Evolutionary conservation across 2,888 invertebrate genomes (phyloP), one percentile per base, ranked within the genome.

Genomic region (Spilosoma lubricipeda): DNA sequence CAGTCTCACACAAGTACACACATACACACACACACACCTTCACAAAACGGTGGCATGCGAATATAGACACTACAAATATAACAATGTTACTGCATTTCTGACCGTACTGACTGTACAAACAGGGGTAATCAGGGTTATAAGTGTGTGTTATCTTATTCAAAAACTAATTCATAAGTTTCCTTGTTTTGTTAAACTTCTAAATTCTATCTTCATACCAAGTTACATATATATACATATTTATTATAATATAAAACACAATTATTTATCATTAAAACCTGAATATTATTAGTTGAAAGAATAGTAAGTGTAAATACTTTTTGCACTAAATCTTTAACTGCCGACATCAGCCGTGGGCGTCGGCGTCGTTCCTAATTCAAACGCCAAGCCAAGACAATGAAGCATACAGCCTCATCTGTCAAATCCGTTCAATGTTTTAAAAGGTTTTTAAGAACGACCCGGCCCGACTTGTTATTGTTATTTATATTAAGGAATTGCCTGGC

Each of bases 401-500:
- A 85, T 83, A 86, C 88, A 86, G 87, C 88, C 90, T 91, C 93
- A 92, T 93, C 91, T 93, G 93, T 94, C 94, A 95, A 93, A 93
- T 90, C 86, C 85, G 89, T 88, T 93, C 92, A 91, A 92, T 92
- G 92, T 93, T 93, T 90, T 90, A 91, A 94, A 87, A 93, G 91
- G 91, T 91, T 90, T 90, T 90, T 88, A 89, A 90, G 88, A 86
- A 90, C 91, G 90, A 89, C 87, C 89, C 91, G 88, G 88, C 85
- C 90, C 88, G 89, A 90, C 89, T 92, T 91, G 91, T 93, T 93
- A 94, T 94, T 95, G 93, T 94, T 95, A 94, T 94, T 94, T 94
- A 94, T 93, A 94, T 93, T 92, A 90, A 93, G 89, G 93, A 92
- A 94, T 93, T 93, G 93, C 90, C 87, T 88, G 81, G 92, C 93